Percentiles rank a stretch among this genome's conserved stretches.
Conservation (phyloP, 2,113 vertebrate genomes). For the Calyptommatus sinebrachiatus region DNA sequence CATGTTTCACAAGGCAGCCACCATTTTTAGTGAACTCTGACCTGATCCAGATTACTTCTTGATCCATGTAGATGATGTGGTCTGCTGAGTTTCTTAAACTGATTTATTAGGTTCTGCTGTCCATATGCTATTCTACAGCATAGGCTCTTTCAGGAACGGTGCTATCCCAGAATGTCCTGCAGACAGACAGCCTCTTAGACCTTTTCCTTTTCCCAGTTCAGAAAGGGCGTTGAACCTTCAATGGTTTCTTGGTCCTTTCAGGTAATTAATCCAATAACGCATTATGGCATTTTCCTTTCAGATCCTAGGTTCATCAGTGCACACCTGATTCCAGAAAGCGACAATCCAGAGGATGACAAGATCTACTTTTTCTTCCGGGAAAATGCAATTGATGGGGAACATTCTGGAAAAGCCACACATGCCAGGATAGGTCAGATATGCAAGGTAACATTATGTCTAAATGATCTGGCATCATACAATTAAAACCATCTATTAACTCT, state of each 20-base stretch:
- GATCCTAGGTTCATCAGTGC: conserved; percentile 91
- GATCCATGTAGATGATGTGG: too few relatives aligned
- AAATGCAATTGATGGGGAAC: conserved; percentile 94
- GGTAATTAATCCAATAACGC: conserved; percentile 4
- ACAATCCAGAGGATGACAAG: conserved; percentile 97
- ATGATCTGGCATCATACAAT: not conserved
- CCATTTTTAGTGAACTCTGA: too few relatives aligned
- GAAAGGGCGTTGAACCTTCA: too few relatives aligned
- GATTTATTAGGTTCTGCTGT: too few relatives aligned
- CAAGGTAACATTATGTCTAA: conserved; percentile 79
- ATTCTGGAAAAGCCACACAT: conserved; percentile 92
- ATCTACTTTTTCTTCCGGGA: conserved; percentile 97
- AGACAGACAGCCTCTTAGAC: not conserved
- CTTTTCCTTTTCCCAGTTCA: too few relatives aligned
- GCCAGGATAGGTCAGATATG: conserved; percentile 96
- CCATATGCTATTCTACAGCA: too few relatives aligned
- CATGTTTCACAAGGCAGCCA: too few relatives aligned
- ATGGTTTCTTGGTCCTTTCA: not conserved
- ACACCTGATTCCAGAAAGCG: conserved; percentile 92
- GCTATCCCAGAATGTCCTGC: too few relatives aligned
- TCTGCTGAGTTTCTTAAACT: too few relatives aligned
- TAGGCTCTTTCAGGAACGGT: too few relatives aligned
- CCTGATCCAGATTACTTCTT: too few relatives aligned
- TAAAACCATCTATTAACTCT: not conserved
- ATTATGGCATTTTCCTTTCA: conserved; percentile 57